These are phyloP conservation scores for Metacarcinus magister DNA, from an alignment of 2,888 invertebrate species.

Conservation along the genomic window DNA sequence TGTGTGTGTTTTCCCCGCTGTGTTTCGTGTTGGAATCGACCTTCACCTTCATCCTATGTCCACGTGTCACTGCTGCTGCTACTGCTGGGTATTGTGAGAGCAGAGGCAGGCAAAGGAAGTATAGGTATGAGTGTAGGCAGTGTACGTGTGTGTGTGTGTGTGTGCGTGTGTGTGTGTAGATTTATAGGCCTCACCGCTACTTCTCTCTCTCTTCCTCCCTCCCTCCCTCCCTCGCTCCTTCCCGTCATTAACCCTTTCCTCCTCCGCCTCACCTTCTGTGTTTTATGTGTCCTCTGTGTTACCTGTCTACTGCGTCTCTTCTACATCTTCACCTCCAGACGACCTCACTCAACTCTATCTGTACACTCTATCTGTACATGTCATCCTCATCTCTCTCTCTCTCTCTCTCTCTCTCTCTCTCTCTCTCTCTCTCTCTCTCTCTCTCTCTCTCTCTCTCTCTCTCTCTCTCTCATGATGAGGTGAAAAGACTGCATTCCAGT, in stretches of 20 bases:
- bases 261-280: background rate
- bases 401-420: constrained; percentile 12
- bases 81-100: background rate
- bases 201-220: background rate
- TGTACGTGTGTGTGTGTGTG: background rate
- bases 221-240: background rate
- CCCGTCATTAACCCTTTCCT: background rate
- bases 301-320: background rate
- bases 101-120: background rate
- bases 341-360: no score
- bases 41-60: background rate
- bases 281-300: background rate
- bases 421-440: constrained; percentile 39
- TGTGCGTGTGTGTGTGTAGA: background rate
- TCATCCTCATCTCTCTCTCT: background rate
- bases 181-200: background rate
- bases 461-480: background rate
- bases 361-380: no score
- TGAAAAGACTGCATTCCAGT: background rate
- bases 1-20: background rate
- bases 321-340: background rate
- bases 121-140: background rate
- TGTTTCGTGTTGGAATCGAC: background rate
- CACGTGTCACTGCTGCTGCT: background rate
- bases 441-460: constrained; percentile 35